Evolutionary conservation across 2,888 invertebrate species (phyloP).

Genomic region (Melieria picta): DNA sequence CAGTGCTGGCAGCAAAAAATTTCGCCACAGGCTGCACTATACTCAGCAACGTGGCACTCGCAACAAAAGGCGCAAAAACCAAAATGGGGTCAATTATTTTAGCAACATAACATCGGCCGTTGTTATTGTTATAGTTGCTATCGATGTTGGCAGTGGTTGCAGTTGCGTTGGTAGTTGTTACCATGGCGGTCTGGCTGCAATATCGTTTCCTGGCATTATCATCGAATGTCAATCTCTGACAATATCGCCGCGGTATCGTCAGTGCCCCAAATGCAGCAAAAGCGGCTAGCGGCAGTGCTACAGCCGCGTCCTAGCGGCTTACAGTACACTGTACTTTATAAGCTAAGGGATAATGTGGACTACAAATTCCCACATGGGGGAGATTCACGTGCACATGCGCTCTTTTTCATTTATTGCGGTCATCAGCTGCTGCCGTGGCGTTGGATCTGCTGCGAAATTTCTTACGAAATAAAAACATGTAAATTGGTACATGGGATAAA

Average conservation of each 20-base stretch:
- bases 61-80: constrained; percentile 38
- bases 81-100: constrained; percentile 41
- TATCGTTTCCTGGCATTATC: constrained; percentile 46
- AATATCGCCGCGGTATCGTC: constrained; percentile 40
- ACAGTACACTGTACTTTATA: neutral
- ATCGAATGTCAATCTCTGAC: constrained; percentile 55
- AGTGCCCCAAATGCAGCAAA: constrained; percentile 37
- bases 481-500: too few relatives aligned
- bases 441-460: too few relatives aligned
- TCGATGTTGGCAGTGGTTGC: neutral
- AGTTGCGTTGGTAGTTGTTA: constrained; percentile 12
- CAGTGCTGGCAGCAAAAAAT: constrained; percentile 34
- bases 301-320: constrained; percentile 16
- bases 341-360: too few relatives aligned
- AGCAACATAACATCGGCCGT: constrained; percentile 26
- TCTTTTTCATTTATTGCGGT: too few relatives aligned
- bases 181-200: constrained; percentile 18
- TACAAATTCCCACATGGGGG: too few relatives aligned
- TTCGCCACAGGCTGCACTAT: neutral
- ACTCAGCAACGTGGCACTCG: too few relatives aligned
- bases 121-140: neutral
- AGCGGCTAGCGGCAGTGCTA: constrained; percentile 24
- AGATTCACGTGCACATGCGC: too few relatives aligned
- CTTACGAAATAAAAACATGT: too few relatives aligned
- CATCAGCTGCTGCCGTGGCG: too few relatives aligned